Conservation (phyloP, 2,113 vertebrate species). For the Peucedramus taeniatus region DNA sequence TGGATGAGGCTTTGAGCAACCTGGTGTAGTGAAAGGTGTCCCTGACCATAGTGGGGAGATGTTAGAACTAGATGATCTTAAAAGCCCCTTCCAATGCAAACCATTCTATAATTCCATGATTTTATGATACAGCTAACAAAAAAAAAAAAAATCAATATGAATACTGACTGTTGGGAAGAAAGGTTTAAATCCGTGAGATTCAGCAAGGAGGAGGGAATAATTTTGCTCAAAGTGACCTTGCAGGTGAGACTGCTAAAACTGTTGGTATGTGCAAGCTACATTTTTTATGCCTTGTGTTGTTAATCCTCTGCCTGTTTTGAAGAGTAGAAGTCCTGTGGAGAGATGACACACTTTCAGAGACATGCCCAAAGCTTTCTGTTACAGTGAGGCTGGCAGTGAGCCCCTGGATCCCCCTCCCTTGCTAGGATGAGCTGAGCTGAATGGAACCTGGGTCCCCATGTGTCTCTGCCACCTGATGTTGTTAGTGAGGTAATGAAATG, state of each 20-base stretch:
- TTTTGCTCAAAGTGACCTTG: background rate
- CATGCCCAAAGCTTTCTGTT: background rate
- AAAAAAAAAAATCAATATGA: background rate
- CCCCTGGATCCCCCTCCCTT: background rate
- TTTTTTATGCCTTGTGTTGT: background rate
- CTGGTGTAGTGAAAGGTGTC: background rate
- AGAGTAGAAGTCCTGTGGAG: background rate
- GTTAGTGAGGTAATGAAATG: background rate
- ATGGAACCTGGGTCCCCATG: accelerated
- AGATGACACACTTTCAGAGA: background rate
- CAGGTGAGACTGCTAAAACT: background rate
- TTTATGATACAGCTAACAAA: background rate
- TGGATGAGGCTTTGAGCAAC: background rate
- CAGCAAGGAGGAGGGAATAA: background rate
- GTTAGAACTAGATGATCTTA: background rate
- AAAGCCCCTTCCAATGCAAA: background rate
- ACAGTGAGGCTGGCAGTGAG: background rate
- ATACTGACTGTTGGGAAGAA: background rate
- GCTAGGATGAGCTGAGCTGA: accelerated
- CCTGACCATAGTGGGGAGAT: too few relatives aligned
- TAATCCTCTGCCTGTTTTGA: background rate
- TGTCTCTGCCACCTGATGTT: background rate
- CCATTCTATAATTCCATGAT: background rate
- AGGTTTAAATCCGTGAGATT: background rate
- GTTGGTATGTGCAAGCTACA: accelerated